These are phyloP conservation scores for Eulithis prunata DNA, from an alignment of 2,888 invertebrate species.

Conservation along the genomic window DNA sequence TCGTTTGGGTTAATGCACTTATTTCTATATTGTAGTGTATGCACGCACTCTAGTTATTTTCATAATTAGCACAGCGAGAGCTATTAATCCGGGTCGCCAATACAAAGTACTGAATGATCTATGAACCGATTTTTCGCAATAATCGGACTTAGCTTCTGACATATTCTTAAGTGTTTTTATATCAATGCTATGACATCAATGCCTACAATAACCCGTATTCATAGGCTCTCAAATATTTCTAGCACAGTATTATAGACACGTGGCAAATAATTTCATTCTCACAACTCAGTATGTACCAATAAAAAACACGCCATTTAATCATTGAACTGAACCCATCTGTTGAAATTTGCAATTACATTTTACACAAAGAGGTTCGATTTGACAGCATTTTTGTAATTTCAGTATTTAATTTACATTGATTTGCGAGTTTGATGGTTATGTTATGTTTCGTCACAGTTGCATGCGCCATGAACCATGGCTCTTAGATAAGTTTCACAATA, in stretches of 20 bases:
- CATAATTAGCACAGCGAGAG: neutral
- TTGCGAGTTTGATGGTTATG: neutral
- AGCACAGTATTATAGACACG: neutral
- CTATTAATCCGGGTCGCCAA: neutral
- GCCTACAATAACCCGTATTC: neutral
- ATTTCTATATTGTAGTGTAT: neutral
- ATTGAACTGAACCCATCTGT: too few relatives aligned
- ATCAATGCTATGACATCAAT: neutral
- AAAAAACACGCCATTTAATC: too few relatives aligned
- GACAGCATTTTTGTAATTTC: neutral
- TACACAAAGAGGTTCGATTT: neutral
- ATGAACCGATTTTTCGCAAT: too few relatives aligned
- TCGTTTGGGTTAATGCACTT: neutral
- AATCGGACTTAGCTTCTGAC: too few relatives aligned
- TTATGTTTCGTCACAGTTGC: too few relatives aligned
- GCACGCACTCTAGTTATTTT: neutral
- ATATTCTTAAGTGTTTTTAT: too few relatives aligned
- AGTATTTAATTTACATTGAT: neutral
- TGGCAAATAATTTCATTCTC: neutral
- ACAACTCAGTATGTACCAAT: neutral
- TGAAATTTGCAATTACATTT: neutral
- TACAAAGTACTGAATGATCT: neutral
- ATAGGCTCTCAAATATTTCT: neutral
- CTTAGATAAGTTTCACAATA: too few relatives aligned
- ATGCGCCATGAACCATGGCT: too few relatives aligned